Percentiles rank a stretch among this genome's conserved stretches.
Conservation (phyloP, 2,888 invertebrate genomes). For the Nudaria mundana region DNA sequence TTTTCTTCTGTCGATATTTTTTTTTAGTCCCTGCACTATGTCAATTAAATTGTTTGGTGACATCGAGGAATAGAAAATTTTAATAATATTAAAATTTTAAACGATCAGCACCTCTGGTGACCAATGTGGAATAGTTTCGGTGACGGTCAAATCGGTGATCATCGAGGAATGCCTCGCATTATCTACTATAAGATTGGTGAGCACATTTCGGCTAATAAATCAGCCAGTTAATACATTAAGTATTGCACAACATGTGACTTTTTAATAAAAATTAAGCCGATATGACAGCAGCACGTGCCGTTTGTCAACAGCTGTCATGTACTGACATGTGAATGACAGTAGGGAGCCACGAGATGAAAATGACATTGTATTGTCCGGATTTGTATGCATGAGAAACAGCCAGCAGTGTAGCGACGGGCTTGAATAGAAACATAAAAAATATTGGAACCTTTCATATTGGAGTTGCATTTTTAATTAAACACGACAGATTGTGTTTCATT, state of each 20-base stretch:
- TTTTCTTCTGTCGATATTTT: too few species aligned
- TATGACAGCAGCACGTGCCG: slow-evolving; percentile 66
- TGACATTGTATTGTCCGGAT: slow-evolving; percentile 43
- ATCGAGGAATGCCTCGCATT: too few species aligned
- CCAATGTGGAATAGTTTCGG: too few species aligned
- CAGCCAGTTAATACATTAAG: slow-evolving; percentile 12
- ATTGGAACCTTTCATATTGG: slow-evolving; percentile 11
- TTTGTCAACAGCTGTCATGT: slow-evolving; percentile 59
- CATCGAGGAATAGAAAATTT: too few species aligned
- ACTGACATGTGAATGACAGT: slow-evolving; percentile 66
- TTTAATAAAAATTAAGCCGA: slow-evolving; percentile 57
- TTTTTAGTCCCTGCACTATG: too few species aligned
- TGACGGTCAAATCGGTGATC: too few species aligned
- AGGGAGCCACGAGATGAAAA: slow-evolving; percentile 40
- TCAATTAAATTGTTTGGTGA: too few species aligned
- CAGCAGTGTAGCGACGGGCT: slow-evolving; percentile 21
- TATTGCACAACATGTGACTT: slow-evolving; percentile 26
- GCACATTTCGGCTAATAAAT: too few species aligned
- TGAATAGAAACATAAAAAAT: slow-evolving; percentile 16
- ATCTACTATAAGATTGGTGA: too few species aligned
- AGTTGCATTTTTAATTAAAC: slow-evolving; percentile 8
- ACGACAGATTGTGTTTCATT: too few species aligned
- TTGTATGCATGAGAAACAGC: slow-evolving; percentile 48
- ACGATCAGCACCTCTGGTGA: too few species aligned
- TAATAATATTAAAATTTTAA: too few species aligned